These are phyloP conservation scores for Atta colombica DNA, from an alignment of 1,140 invertebrate genomes.

Conservation along the genomic window DNA sequence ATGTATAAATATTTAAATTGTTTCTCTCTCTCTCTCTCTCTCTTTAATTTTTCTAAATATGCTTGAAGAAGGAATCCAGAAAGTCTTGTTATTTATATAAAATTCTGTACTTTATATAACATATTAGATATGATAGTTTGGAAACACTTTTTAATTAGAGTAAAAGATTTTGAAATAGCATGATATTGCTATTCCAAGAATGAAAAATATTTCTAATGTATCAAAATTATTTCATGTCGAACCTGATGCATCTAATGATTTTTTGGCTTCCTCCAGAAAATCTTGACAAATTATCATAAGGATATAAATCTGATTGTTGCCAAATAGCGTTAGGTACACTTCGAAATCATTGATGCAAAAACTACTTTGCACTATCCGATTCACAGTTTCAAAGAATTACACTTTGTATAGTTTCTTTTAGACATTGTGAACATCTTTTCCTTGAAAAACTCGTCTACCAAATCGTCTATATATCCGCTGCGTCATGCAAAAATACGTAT, in stretches of 20 bases:
- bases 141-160: neutral
- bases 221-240: neutral
- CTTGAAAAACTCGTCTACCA: neutral
- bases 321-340: neutral
- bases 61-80: too few relatives aligned
- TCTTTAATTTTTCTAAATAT: too few relatives aligned
- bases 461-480: neutral
- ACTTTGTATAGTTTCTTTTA: neutral
- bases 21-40: too few relatives aligned
- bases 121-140: neutral
- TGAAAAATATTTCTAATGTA: neutral
- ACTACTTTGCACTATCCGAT: neutral
- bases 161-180: neutral
- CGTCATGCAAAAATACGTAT: slow-evolving; percentile 31
- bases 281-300: slow-evolving; percentile 36
- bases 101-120: neutral
- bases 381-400: neutral
- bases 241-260: neutral
- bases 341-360: slow-evolving; percentile 22
- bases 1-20: neutral
- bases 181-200: neutral
- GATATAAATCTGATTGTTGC: neutral
- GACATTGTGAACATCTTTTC: neutral
- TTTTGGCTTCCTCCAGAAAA: neutral
- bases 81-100: neutral